phyloP scores from a whole-genome alignment of 2,888 invertebrate genomes.

The Orchesella flavescens region DNA sequence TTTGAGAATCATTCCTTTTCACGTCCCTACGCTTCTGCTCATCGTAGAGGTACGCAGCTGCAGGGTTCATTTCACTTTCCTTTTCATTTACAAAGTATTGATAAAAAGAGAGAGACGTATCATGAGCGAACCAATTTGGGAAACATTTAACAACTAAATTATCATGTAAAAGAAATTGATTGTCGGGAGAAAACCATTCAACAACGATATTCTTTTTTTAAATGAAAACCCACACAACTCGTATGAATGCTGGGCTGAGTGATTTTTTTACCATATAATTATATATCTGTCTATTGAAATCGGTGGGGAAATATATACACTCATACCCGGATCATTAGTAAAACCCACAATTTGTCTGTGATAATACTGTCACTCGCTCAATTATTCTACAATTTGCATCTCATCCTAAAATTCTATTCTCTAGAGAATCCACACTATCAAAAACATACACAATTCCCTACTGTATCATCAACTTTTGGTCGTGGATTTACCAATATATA shows the following conservation, averaged over 20 bases:
- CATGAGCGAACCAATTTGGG: constrained; percentile 6
- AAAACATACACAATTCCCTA: too few relatives aligned
- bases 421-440: too few relatives aligned
- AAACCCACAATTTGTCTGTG: constrained; percentile 53
- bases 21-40: too few relatives aligned
- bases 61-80: constrained; percentile 38
- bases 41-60: neutral
- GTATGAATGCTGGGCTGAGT: too few relatives aligned
- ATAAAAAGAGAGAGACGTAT: too few relatives aligned
- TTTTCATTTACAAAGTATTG: constrained; percentile 9
- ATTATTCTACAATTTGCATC: constrained; percentile 47
- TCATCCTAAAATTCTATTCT: constrained; percentile 9
- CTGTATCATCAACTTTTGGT: too few relatives aligned
- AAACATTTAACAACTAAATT: constrained; percentile 25
- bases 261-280: too few relatives aligned
- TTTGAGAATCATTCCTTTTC: too few relatives aligned
- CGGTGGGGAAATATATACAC: neutral
- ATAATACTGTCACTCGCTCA: neutral
- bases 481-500: neutral
- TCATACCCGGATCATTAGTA: constrained; percentile 38
- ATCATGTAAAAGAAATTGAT: constrained; percentile 1
- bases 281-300: too few relatives aligned
- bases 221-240: too few relatives aligned
- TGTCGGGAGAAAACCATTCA: too few relatives aligned
- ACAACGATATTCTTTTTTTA: too few relatives aligned